Evolutionary conservation across 2,113 vertebrate species (phyloP).

Genomic region (Prionailurus bengalensis): DNA sequence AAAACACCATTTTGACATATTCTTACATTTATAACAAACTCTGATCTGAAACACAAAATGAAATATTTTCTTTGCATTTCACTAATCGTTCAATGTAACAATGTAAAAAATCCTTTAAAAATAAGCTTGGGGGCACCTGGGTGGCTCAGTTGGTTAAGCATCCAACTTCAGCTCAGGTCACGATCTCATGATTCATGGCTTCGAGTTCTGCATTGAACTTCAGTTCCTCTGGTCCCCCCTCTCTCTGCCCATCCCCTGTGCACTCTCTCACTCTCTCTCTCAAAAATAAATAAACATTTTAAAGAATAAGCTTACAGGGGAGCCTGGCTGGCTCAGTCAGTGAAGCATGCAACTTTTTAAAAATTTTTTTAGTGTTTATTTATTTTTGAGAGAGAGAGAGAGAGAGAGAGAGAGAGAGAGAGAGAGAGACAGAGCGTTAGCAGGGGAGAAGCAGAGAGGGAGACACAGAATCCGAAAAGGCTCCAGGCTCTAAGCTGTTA

Average conservation of each 20-base stretch:
- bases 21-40: not conserved
- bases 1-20: not conserved
- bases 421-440: too few species aligned
- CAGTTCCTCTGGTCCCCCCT: too few species aligned
- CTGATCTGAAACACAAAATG: slow-evolving; percentile 40
- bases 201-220: not conserved
- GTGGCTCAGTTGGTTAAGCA: not conserved
- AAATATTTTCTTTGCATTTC: slow-evolving; percentile 12
- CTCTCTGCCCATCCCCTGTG: not conserved
- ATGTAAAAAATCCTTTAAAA: slow-evolving; percentile 18
- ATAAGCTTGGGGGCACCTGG: not conserved
- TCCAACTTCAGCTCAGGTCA: not conserved
- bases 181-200: not conserved
- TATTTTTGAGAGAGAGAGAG: too few species aligned
- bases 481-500: too few species aligned
- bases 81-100: not conserved
- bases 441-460: too few species aligned
- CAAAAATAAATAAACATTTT: not conserved
- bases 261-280: not conserved
- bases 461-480: too few species aligned
- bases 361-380: too few species aligned
- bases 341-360: not conserved
- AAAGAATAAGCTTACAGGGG: not conserved
- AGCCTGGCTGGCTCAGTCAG: not conserved
- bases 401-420: too few species aligned